Base-by-base conservation (phyloP, 2,797 vertebrate genomes). In the Cichlasoma orientale region DNA sequence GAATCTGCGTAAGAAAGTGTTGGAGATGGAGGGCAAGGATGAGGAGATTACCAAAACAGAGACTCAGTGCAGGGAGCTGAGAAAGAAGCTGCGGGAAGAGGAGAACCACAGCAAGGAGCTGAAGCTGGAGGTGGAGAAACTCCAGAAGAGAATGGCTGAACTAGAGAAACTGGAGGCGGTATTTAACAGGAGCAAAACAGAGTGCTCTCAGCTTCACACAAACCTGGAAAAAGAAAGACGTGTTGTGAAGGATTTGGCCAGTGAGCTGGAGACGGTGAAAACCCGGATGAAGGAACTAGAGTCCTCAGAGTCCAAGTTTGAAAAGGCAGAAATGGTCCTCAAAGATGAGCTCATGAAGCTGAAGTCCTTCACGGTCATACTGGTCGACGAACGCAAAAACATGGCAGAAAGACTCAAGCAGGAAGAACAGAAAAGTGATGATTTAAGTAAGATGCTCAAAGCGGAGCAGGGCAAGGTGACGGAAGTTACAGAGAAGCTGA, bases 11-110 rank as follows among this genome's bases (percentile, higher is more conserved):
- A 99, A 98, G 86, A 97, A 95, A 0, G 97, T 99, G 21, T 92
- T 98, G 74, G 98, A 99, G 91, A 99, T 99, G 97, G 97, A 99
- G 85, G 97, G 97, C 2, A 99, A 99, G 75, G 98, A 99, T 9
- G 98, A 98, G 85, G 98, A 99, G 92, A 98, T 99, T 82, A 97
- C 93, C 0, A 98, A 98, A 89, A 97, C 96, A 0, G 98, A 99
- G 91, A 93, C 91, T 44, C 98, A 97, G 77, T 98, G 97, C 93
- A 93, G 94, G 85, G 98, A 99, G 78, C 89, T 99, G 77, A 96
- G 91, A 89, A 97, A 95, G 79, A 98, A 94, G 89, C 94, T 99
- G 11, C 96, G 97, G 59, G 95, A 97, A 11, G 97, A 99, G 85
- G 97, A 98, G 80, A 96, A 95, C 82, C 96, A 97, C 8, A 95